phyloP scores from a whole-genome alignment of 2,888 invertebrate genomes.

The Galerucella pusilla region DNA sequence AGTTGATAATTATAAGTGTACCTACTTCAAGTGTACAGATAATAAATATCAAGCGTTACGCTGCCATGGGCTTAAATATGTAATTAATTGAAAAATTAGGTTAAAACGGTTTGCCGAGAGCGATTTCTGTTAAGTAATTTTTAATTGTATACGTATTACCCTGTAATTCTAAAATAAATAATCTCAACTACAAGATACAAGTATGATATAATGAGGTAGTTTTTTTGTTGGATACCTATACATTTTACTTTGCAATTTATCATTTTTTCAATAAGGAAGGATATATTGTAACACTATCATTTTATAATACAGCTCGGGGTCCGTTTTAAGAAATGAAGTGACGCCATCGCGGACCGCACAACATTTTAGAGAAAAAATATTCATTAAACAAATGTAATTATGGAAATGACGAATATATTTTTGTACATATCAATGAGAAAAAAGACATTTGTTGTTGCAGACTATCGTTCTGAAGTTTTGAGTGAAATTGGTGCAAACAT shows the following conservation, averaged over 20 bases:
- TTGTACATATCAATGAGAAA: no score
- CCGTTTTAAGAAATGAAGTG: no score
- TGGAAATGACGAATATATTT: no score
- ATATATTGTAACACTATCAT: background rate
- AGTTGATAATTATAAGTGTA: background rate
- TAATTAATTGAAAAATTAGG: background rate
- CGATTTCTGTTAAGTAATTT: slow-evolving; percentile 2
- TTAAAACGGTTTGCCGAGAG: background rate
- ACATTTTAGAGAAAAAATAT: no score
- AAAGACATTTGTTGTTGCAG: no score
- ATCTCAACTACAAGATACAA: background rate
- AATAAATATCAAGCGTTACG: background rate
- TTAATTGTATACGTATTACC: background rate
- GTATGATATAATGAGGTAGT: background rate
- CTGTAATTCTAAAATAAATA: slow-evolving; percentile 1
- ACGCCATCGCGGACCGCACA: no score
- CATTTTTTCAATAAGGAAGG: background rate
- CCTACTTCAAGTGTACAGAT: background rate
- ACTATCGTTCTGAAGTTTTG: no score
- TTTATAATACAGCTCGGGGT: no score
- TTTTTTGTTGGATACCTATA: no score
- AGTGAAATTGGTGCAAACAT: no score
- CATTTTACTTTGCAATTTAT: background rate
- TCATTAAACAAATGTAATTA: no score
- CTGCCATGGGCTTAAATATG: slow-evolving; percentile 2